phyloP scores from a whole-genome alignment of 2,797 vertebrate species.

The Urocyon cinereoargenteus region DNA sequence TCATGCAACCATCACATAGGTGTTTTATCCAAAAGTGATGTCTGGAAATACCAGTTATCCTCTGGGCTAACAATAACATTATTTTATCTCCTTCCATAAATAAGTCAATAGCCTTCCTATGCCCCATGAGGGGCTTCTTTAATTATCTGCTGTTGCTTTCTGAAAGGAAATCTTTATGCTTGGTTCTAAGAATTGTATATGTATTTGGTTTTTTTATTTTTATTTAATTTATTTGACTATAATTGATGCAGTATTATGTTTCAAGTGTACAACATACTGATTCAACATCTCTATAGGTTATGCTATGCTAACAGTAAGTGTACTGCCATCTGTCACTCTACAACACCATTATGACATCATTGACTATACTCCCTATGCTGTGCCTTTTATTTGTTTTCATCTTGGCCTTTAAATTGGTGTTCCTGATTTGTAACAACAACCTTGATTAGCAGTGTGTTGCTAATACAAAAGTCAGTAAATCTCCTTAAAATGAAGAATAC shows the following conservation, averaged over 20 bases:
- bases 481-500: constrained; percentile 36
- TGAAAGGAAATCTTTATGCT: constrained; percentile 26
- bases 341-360: background rate
- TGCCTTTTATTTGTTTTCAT: constrained; percentile 18
- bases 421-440: constrained; percentile 53
- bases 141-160: constrained; percentile 54
- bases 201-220: background rate
- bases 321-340: background rate
- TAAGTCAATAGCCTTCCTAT: constrained; percentile 56
- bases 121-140: background rate
- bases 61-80: constrained; percentile 23
- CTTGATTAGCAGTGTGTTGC: constrained; percentile 1
- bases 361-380: background rate
- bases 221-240: background rate
- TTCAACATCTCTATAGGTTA: background rate
- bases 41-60: constrained; percentile 7
- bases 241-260: background rate
- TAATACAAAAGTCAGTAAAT: constrained; percentile 54
- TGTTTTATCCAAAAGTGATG: constrained; percentile 23
- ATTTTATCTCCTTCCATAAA: background rate
- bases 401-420: constrained; percentile 55
- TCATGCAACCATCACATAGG: background rate
- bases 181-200: constrained; percentile 43
- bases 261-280: background rate
- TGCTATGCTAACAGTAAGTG: background rate